Evolutionary conservation across 64 coral and sea anemone genomes (phyloP), one percentile per base, ranked within the genome.

Genomic region (Catalaphyllia jardinei): DNA sequence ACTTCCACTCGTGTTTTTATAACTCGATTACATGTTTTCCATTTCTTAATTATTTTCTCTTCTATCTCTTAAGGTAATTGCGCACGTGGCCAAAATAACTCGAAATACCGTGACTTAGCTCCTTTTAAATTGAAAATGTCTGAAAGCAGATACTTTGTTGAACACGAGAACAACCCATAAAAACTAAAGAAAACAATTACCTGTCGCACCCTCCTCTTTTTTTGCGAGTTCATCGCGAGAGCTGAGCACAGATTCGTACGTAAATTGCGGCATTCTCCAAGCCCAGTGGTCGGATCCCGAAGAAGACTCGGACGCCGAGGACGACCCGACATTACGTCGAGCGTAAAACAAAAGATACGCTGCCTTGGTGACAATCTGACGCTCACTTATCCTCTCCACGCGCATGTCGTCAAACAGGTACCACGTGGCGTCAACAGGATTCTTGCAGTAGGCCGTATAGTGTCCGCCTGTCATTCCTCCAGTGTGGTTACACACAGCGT

Each of bases 301-400:
- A 15, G 91, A 97, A 14, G 91, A 91, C 35, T 93, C 88, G 0
- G 95, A 97, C 2, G 83, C 92, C 17, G 88, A 93, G 16, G 92
- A 97, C 35, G 91, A 83, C 15, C 67, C 75, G 31, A 78, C 49
- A 63, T 82, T 97, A 49, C 92, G 91, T 12, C 92, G 95, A 46
- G 92, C 77, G 72, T 97, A 97, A 79, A 97, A 97, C 78, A 97
- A 89, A 83, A 97, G 78, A 80, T 97, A 97, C 14, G 95, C 95
- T 75, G 95, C 87, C 35, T 89, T 93, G 67, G 95, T 87, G 60
- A 65, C 62, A 16, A 97, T 89, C 60, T 86, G 52, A 10, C 77
- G 42, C 54, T 86, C 67, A 14, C 30, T 91, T 29, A 91, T 73
- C 74, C 87, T 79, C 16, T 97, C 88, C 10, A 97, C 95, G 19